Evolutionary conservation across 1,140 invertebrate genomes (phyloP), one percentile per base, ranked within the genome.

Genomic region (Plutomurus gul): DNA sequence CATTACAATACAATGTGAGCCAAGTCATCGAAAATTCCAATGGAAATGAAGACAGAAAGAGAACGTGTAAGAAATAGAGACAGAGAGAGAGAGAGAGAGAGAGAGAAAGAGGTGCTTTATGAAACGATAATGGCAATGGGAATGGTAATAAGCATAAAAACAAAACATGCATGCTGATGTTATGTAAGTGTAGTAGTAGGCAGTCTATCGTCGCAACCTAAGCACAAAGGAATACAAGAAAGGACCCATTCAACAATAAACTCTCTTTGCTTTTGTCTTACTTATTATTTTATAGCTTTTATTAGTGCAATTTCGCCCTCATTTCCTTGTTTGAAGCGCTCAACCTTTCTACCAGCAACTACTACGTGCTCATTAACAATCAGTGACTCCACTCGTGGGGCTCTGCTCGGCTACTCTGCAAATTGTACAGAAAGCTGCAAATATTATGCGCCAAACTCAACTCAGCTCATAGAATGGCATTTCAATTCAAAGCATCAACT

Each of bases 81-180:
- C 10, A 43, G 39, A 43, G 39, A 43, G 39, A 43, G 2, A 43
- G 7, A 43, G 39, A 43, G 39, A 43, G 39, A 43, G 39, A 43
- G 39, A 65, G 56, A 33, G 27, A 33, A 65, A 65, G 25, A 36
- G 56, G 56, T 65, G 56, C 56, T 65, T 65, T 65, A 65, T 65
- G 56, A 65, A 65, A 65, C 56, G 56, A 65, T 65, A 65, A 65
- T 65, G 56, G 56, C 56, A 65, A 30, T 65, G 56, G 56, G 56
- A 65, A 65, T 65, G 36, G 56, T 65, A 65, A 65, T 65, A 65
- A 65, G 56, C 56, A 65, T 65, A 65, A 65, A 65, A 65, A 65
- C 56, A 65, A 65, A 65, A 65, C 56, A 65, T 65, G 56, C 27
- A 65, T 65, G 56, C 56, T 65, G 56, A 65, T 65, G 30, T 65